These are phyloP conservation scores for Pheosia gnoma DNA, from an alignment of 2,888 invertebrate genomes.

Conservation along the genomic window DNA sequence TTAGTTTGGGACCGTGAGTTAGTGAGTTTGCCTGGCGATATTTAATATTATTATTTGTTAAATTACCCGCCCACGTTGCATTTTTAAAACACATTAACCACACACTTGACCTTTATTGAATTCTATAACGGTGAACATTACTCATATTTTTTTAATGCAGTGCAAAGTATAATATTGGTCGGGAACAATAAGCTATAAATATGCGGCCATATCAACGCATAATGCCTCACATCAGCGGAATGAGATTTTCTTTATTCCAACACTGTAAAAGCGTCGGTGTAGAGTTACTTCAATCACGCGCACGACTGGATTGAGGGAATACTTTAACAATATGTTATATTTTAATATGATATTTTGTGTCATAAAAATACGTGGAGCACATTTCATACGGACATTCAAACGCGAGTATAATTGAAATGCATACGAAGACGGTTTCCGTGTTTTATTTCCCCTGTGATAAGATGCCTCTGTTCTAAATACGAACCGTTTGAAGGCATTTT, in stretches of 20 bases:
- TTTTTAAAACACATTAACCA: conserved; percentile 38
- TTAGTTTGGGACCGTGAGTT: too few species aligned
- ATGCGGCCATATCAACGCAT: conserved; percentile 72
- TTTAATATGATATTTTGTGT: background rate
- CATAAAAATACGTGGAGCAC: background rate
- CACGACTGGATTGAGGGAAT: conserved; percentile 44
- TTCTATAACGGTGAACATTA: conserved; percentile 58
- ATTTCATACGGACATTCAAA: too few species aligned
- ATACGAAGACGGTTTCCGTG: too few species aligned
- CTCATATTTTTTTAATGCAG: conserved; percentile 68
- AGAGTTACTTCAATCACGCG: conserved; percentile 52
- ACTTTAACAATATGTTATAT: conserved; percentile 31
- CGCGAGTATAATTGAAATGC: too few species aligned
- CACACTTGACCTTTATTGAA: conserved; percentile 60
- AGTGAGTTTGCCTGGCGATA: too few species aligned
- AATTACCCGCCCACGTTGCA: background rate
- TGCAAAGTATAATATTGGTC: conserved; percentile 65
- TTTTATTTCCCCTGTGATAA: too few species aligned
- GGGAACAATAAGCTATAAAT: conserved; percentile 80
- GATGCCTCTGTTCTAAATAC: too few species aligned
- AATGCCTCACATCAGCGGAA: conserved; percentile 61
- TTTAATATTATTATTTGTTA: too few species aligned
- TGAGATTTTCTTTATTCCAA: conserved; percentile 68
- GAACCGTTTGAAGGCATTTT: too few species aligned
- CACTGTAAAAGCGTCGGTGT: conserved; percentile 45